A percentile compares a stretch with the other conserved stretches of the same genome.
Conservation (phyloP, 1,140 invertebrate genomes). For the Leptopilina boulardi region DNA sequence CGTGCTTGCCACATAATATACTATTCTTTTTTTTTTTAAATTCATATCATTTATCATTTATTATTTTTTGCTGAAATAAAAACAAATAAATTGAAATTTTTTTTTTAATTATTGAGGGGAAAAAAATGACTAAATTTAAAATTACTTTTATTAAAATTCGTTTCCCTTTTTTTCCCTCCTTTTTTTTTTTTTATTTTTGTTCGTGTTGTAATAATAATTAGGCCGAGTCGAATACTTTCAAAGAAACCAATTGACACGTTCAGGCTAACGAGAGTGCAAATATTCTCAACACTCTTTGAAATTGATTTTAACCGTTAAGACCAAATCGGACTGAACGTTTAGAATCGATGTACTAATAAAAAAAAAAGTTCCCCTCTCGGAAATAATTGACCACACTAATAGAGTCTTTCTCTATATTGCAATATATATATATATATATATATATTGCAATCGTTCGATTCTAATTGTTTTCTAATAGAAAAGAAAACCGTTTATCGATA, state of each 20-base stretch:
- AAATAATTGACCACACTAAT: not conserved
- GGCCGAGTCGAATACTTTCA: constrained; percentile 48
- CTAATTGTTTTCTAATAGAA: too few relatives aligned
- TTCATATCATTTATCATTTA: too few relatives aligned
- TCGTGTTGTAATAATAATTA: constrained; percentile 59
- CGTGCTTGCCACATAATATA: too few relatives aligned
- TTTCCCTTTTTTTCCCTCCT: too few relatives aligned
- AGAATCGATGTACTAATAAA: constrained; percentile 20
- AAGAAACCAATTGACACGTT: constrained; percentile 63
- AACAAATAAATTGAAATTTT: too few relatives aligned
- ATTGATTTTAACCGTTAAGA: not conserved
- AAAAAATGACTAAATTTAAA: not conserved
- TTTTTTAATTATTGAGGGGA: too few relatives aligned
- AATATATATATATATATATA: not conserved
- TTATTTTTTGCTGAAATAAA: too few relatives aligned
- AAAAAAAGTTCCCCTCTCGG: not conserved
- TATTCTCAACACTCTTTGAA: constrained; percentile 30
- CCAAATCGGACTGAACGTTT: not conserved
- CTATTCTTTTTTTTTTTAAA: too few relatives aligned
- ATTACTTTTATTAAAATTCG: not conserved
- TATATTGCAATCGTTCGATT: too few relatives aligned
- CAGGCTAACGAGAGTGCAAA: constrained; percentile 66
- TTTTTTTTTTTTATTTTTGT: constrained; percentile 42
- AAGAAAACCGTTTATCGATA: not conserved
- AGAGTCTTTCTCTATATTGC: not conserved